Percentiles rank a stretch among this genome's conserved stretches.
These are phyloP conservation scores for Phymastichus coffea DNA, from an alignment of 1,140 invertebrate species.

Conservation along the genomic window DNA sequence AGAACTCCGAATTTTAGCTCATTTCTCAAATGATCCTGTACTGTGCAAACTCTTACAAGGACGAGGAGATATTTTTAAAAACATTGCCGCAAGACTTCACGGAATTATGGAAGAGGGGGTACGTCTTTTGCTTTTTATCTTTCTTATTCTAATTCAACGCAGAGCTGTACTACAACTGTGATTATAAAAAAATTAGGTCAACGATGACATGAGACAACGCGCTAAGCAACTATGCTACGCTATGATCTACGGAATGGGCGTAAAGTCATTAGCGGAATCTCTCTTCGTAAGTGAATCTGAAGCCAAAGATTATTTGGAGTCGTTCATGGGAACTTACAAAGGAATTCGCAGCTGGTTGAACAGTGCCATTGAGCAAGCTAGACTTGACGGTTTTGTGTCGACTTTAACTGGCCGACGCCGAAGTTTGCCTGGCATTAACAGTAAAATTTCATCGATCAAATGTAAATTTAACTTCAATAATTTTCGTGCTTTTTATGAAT, in stretches of 20 bases:
- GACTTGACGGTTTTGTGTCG: conserved; percentile 74
- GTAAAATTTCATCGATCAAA: conserved; percentile 60
- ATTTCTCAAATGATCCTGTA: conserved; percentile 79
- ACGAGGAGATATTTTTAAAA: conserved; percentile 82
- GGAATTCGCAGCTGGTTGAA: conserved; percentile 69
- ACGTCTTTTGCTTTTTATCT: conserved; percentile 30
- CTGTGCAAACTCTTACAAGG: conserved; percentile 71
- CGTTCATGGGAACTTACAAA: conserved; percentile 83
- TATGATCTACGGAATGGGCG: conserved; percentile 97
- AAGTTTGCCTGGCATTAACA: conserved; percentile 77
- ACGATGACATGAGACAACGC: conserved; percentile 74
- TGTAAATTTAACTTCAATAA: conserved; percentile 50
- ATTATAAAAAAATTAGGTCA: conserved; percentile 58
- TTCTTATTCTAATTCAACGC: no score
- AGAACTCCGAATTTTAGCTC: conserved; percentile 90
- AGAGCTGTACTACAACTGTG: no score
- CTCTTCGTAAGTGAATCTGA: conserved; percentile 79
- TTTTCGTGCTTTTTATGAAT: not conserved
- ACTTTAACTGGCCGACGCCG: conserved; percentile 80
- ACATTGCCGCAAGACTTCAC: conserved; percentile 84
- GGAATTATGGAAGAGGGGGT: conserved; percentile 65
- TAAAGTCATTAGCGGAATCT: conserved; percentile 78
- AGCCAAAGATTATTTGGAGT: conserved; percentile 76
- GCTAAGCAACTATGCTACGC: conserved; percentile 96
- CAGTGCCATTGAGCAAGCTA: conserved; percentile 68